Base-by-base conservation (phyloP, 2,888 invertebrate genomes). In the Hoplodrina ambigua region DNA sequence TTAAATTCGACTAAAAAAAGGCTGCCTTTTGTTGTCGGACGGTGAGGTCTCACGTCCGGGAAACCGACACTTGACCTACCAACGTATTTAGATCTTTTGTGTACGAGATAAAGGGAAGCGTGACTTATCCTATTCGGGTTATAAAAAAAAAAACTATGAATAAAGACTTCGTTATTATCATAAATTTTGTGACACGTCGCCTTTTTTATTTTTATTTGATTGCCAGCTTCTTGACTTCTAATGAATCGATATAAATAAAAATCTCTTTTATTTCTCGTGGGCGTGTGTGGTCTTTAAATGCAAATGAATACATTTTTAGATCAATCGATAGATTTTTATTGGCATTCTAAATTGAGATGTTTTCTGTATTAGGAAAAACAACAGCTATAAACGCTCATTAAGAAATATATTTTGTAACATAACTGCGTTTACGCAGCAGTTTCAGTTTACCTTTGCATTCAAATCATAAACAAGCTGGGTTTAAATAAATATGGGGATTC, bases 31-130 rank as follows among this genome's bases (percentile, higher is more conserved):
- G 94, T 94, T 90, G 76, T 81, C 80, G 85, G 83, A 87, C 87
- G 84, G 82, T 86, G 85, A 89, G 90, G 86, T 87, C 89, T 86
- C 88, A 89, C 93, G 94, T 94, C 95, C 95, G 94, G 95, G 94
- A 94, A 90, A 90, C 92, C 89, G 88, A 91, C 94, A 93, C 95
- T 95, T 95, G 95, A 96, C 95, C 95, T 92, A 92, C 89, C 92
- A 86, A 88, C 91, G 90, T 91, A 92, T 94, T 93, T 93, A 93
- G 93, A 91, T 90, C 94, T 92, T 94, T 95, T 95, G 95, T 95
- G 79, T 86, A 74, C 78, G 80, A 89, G 84, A 93, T 91, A 94
- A 93, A 92, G 87, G 90, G 90, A 91, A 90, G 89, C 94, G 93
- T 94, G 94, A 94, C 94, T 92, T 92, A 93, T 92, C 90, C 90